phyloP scores from a whole-genome alignment of 2,888 invertebrate genomes.

The Nomada ferruginata region DNA sequence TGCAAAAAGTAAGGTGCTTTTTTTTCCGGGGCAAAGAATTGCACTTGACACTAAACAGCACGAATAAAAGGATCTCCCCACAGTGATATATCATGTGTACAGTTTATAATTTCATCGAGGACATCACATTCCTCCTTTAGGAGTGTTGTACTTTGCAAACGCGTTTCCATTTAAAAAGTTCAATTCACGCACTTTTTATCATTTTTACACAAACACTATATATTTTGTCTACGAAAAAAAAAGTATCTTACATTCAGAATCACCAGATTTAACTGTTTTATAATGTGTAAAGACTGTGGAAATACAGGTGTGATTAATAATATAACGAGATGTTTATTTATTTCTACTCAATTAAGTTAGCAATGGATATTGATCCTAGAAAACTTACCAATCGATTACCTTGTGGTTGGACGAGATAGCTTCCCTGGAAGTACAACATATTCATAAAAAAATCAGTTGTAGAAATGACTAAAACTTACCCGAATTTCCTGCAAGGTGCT shows the following conservation, averaged over 20 bases:
- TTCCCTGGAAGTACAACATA: slow-evolving; percentile 62
- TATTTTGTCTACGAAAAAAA: slow-evolving; percentile 46
- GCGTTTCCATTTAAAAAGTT: slow-evolving; percentile 33
- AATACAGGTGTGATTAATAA: slow-evolving; percentile 77
- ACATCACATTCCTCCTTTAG: slow-evolving; percentile 10
- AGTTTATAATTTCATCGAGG: slow-evolving; percentile 26
- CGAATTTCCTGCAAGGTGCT: slow-evolving; percentile 19
- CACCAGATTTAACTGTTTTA: slow-evolving; percentile 69
- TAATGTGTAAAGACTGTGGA: slow-evolving; percentile 79
- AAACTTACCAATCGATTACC: slow-evolving; percentile 51
- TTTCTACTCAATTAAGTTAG: slow-evolving; percentile 38
- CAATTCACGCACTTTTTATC: slow-evolving; percentile 34
- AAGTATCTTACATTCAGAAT: slow-evolving; percentile 66
- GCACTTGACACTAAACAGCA: slow-evolving; percentile 46
- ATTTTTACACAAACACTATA: slow-evolving; percentile 38
- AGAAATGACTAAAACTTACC: slow-evolving; percentile 50
- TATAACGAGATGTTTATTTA: slow-evolving; percentile 28
- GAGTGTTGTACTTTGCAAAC: slow-evolving; percentile 48
- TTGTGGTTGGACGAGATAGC: slow-evolving; percentile 28
- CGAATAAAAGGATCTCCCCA: slow-evolving; percentile 20
- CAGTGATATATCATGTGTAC: not conserved
- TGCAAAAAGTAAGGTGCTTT: slow-evolving; percentile 53
- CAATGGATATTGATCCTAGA: not conserved
- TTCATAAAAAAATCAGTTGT: slow-evolving; percentile 45
- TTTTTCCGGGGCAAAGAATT: slow-evolving; percentile 40